These are phyloP conservation scores for Tenodera sinensis DNA, from an alignment of 2,888 invertebrate species.

Conservation along the genomic window DNA sequence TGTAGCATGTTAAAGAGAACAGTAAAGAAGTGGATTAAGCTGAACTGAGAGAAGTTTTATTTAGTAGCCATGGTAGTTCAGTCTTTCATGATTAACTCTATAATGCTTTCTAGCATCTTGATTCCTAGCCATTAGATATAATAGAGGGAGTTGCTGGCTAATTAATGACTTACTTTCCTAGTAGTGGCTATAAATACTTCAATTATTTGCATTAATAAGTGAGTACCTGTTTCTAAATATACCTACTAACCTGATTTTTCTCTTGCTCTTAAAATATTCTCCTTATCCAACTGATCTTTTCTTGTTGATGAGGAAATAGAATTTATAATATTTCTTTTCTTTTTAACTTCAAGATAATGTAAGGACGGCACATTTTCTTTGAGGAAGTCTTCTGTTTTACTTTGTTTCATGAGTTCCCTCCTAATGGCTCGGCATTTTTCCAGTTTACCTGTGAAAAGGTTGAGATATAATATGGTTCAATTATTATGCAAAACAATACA, in stretches of 20 bases:
- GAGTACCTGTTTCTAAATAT: no score
- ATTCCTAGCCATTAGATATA: no score
- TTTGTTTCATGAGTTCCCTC: slow-evolving; percentile 26
- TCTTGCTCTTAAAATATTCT: slow-evolving; percentile 26
- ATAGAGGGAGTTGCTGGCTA: no score
- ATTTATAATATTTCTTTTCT: background rate
- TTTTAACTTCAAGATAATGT: background rate
- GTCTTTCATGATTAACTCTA: no score
- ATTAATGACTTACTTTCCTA: no score
- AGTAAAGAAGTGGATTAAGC: no score
- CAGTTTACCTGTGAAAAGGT: slow-evolving; percentile 34
- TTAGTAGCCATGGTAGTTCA: no score
- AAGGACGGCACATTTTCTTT: slow-evolving; percentile 5
- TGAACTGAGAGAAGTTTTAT: no score
- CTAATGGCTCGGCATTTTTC: slow-evolving; percentile 36
- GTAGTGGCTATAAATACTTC: no score
- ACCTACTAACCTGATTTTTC: slow-evolving; percentile 15
- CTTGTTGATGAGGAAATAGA: background rate
- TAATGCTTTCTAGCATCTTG: no score
- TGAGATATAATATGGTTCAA: background rate
- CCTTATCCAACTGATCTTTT: slow-evolving; percentile 30
- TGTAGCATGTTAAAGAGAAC: no score
- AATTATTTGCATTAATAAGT: no score
- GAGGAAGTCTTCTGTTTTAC: background rate
- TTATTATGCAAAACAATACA: background rate